A percentile compares a stretch with the other conserved stretches of the same genome.
These are phyloP conservation scores for Macrosoma leucophasiata DNA, from an alignment of 2,888 invertebrate genomes.

Conservation along the genomic window DNA sequence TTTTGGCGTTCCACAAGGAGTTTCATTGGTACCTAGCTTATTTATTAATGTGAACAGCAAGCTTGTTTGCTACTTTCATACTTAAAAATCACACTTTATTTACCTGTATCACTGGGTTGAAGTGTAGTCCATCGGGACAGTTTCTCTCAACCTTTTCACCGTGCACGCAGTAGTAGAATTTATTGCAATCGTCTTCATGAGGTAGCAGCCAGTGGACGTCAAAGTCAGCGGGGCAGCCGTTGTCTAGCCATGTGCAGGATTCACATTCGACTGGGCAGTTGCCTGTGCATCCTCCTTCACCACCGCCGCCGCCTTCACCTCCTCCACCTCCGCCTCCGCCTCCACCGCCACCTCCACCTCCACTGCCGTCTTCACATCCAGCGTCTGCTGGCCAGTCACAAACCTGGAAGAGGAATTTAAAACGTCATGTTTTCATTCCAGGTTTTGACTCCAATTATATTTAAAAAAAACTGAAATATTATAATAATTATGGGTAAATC, in stretches of 20 bases:
- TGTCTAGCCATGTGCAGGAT: too few relatives aligned
- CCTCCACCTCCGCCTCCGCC: constrained; percentile 6
- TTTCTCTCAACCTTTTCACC: constrained; percentile 29
- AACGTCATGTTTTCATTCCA: too few relatives aligned
- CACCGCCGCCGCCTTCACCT: constrained; percentile 1
- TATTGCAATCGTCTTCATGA: constrained; percentile 33
- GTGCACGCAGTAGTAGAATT: constrained; percentile 37
- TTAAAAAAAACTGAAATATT: too few relatives aligned
- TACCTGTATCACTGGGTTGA: constrained; percentile 17
- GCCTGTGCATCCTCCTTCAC: constrained; percentile 4
- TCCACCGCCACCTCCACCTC: constrained; percentile 5
- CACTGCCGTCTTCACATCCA: constrained; percentile 11
- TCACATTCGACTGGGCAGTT: neutral
- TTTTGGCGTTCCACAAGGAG: too few relatives aligned
- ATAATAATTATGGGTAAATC: neutral
- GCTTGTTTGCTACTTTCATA: too few relatives aligned
- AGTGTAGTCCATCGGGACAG: constrained; percentile 17
- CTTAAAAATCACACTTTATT: too few relatives aligned
- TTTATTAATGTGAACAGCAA: too few relatives aligned
- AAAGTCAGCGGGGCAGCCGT: constrained; percentile 35
- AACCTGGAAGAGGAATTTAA: too few relatives aligned
- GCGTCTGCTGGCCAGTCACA: constrained; percentile 12
- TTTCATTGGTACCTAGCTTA: too few relatives aligned
- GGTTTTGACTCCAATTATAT: neutral
- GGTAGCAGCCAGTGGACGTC: constrained; percentile 32